Evolutionary conservation across 2,888 invertebrate genomes (phyloP).

Genomic region (Mellilla xanthometata): DNA sequence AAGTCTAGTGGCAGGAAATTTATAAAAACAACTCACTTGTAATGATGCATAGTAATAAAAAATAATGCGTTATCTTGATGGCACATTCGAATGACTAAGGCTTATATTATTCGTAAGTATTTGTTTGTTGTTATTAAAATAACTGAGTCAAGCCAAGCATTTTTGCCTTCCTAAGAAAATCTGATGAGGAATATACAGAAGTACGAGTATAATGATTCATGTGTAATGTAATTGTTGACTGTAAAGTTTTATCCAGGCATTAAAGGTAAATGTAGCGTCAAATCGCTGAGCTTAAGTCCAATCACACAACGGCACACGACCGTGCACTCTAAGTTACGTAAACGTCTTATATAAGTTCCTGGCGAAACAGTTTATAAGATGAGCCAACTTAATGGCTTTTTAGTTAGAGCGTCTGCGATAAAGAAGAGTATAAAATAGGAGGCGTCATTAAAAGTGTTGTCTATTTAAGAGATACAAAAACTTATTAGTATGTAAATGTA

Average conservation of each 20-base stretch:
- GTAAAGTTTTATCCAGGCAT: too few relatives aligned
- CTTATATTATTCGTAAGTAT: slow-evolving; percentile 12
- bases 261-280: too few relatives aligned
- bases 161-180: slow-evolving; percentile 45
- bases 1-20: slow-evolving; percentile 6
- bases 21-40: slow-evolving; percentile 17
- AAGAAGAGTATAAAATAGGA: slow-evolving; percentile 7
- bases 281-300: too few relatives aligned
- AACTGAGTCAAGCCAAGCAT: slow-evolving; percentile 52
- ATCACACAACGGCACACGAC: too few relatives aligned
- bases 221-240: too few relatives aligned
- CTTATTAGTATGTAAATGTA: slow-evolving; percentile 21
- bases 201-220: too few relatives aligned
- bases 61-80: slow-evolving; percentile 32
- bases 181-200: slow-evolving; percentile 14
- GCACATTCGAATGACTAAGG: slow-evolving; percentile 29
- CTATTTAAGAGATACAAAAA: too few relatives aligned
- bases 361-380: slow-evolving; percentile 63
- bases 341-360: slow-evolving; percentile 67
- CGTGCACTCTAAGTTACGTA: slow-evolving; percentile 65
- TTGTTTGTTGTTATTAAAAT: slow-evolving; percentile 37
- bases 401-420: slow-evolving; percentile 39
- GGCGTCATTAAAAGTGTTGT: too few relatives aligned
- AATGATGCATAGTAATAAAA: slow-evolving; percentile 33
- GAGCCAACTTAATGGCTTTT: slow-evolving; percentile 60